Evolutionary conservation across 2,113 vertebrate species (phyloP), one percentile per base, ranked within the genome.

Genomic region (Spilogale gracilis): DNA sequence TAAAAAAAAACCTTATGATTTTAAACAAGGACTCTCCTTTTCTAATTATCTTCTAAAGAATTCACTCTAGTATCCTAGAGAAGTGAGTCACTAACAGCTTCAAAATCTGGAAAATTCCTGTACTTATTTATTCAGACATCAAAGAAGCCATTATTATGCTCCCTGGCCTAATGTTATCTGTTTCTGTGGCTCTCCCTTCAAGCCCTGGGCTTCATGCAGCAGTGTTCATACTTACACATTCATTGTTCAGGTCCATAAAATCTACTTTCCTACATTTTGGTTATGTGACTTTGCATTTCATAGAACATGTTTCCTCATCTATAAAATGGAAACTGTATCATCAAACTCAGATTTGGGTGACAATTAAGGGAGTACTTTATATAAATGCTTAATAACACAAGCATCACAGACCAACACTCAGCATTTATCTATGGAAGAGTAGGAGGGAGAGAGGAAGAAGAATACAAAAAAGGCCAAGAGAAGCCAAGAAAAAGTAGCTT

Each of bases 241-340:
- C 5, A 3, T 38, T 76, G 54, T 54, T 91, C 27, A 63, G 7
- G 45, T 74, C 17, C 18, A 43, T 43, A 87, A 92, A 69, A 91
- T 89, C 25, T 74, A n/a, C 45, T 54, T 96, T 95, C 86, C n/a
- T 16, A 45, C 13, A 78, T 84, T 94, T 91, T 79, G 43, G 27
- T 85, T 85, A 78, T 14, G 7, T 43, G 25, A 63, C 9, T 6
- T 71, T 90, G 52, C 21, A 69, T 38, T 78, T 96, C 65, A 85
- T 1, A 6, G 38, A 58, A 56, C 76, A 85, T 78, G 23, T 50
- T 18, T 96, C 11, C 48, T 76, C n/a, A 85, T 92, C 43, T 54
- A 63, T 82, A 80, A 89, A 86, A 82, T 71, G 18, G 45, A 89
- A 73, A 87, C 20, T 17, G 45, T 78, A 63, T 67, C 13, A 76